Base-by-base conservation (phyloP, 1,140 invertebrate genomes). In the Leptinotarsa texana region DNA sequence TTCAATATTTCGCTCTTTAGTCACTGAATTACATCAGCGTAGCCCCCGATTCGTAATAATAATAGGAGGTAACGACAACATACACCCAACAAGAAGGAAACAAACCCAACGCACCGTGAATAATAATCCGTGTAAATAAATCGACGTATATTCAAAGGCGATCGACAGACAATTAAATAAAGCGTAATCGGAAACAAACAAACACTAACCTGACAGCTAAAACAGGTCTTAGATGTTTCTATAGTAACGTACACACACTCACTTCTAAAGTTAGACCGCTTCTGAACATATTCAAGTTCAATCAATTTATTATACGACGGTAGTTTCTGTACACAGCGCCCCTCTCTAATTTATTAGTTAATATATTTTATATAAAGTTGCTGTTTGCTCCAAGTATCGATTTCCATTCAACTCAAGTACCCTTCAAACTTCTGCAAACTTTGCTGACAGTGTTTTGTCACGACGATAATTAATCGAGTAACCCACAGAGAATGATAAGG, bases 261-360 rank as follows among this genome's bases (percentile, higher is more conserved):
- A 65, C 21, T 33, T 65, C 63, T 22, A 33, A 15, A 65, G 21
- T 15, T 33, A 22, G 63, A 65, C 63, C 27, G 63, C 63, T 65
- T 65, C 21, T 65, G 27, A 22, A 65, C 18, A 22, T 22, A 21
- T 21, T 65, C 63, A 65, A 65, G 63, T 65, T 65, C 63, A 65
- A 22, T 65, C 21, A 13, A 33, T 22, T 21, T 24, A 65, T 33
- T 65, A 65, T 24, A 65, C 21, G 63, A 65, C 63, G 63, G 63
- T 65, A 65, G 63, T 65, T 65, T 65, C 63, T 65, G 17, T 57
- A 57, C 63, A 65, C 27, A 22, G 21, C 63, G n/a, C 63, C 63
- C 63, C 63, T 22, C 63, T 65, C 63, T 65, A 65, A 65, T 65
- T 65, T 22, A 65, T 65, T 33, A 65, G 27, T 65, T 65, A 22